phyloP scores from a whole-genome alignment of 1,140 invertebrate genomes.

The Ips nitidus region DNA sequence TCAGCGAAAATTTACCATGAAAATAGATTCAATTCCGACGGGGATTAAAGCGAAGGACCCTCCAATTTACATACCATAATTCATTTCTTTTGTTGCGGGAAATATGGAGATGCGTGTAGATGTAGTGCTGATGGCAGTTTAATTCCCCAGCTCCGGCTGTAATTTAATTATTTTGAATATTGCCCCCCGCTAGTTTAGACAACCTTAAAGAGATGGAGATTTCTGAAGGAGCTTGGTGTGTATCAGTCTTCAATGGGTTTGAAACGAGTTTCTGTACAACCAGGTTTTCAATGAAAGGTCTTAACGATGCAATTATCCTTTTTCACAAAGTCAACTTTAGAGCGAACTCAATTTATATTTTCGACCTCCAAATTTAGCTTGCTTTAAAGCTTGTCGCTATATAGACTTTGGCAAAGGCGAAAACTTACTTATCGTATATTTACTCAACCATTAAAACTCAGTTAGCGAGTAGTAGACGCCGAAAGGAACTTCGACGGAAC shows the following conservation, averaged over 20 bases:
- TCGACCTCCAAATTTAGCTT: conserved; percentile 15
- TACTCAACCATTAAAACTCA: conserved; percentile 34
- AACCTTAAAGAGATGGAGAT: neutral
- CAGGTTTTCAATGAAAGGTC: conserved; percentile 4
- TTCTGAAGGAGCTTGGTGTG: neutral
- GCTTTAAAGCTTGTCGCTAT: conserved; percentile 7
- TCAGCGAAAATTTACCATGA: conserved; percentile 20
- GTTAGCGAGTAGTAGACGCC: conserved; percentile 27
- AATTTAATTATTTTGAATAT: conserved; percentile 23
- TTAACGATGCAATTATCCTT: conserved; percentile 14
- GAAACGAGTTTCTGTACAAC: neutral
- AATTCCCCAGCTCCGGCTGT: conserved; percentile 18
- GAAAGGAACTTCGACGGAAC: conserved; percentile 22
- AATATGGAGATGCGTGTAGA: conserved; percentile 29
- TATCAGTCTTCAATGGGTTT: neutral
- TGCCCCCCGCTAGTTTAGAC: neutral
- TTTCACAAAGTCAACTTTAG: neutral
- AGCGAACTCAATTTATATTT: conserved; percentile 19
- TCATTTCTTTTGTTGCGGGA: conserved; percentile 30
- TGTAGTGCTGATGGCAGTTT: conserved; percentile 30
- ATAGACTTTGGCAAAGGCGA: conserved; percentile 25
- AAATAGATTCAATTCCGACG: conserved; percentile 21
- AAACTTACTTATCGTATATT: conserved; percentile 36
- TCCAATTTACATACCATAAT: conserved; percentile 31
- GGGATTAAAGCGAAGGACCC: conserved; percentile 21